Percentiles rank a stretch among this genome's conserved stretches.
Conservation (phyloP, 2,888 invertebrate species). For the Harpalus rubripes region DNA sequence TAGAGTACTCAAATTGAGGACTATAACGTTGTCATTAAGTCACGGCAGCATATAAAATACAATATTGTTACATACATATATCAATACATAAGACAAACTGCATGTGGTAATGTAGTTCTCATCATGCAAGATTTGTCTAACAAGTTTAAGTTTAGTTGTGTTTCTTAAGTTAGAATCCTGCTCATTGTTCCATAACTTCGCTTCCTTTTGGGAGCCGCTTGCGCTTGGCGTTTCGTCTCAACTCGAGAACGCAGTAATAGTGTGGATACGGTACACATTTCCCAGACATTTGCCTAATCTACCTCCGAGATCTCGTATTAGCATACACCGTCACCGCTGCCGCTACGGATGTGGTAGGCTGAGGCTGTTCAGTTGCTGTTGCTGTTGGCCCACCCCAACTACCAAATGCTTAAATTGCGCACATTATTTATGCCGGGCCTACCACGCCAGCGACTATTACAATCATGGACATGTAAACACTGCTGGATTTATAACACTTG, state of each 20-base stretch:
- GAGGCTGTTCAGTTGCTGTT: too few relatives aligned
- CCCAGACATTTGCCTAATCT: slow-evolving; percentile 58
- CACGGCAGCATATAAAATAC: too few relatives aligned
- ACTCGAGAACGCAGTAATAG: slow-evolving; percentile 47
- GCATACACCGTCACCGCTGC: slow-evolving; percentile 31
- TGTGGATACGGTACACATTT: slow-evolving; percentile 60
- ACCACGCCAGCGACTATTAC: slow-evolving; percentile 43
- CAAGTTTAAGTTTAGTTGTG: too few relatives aligned
- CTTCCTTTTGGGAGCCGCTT: slow-evolving; percentile 4
- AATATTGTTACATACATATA: too few relatives aligned
- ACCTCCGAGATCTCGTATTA: slow-evolving; percentile 59
- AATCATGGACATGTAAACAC: slow-evolving; percentile 53
- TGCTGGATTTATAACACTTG: slow-evolving; percentile 33
- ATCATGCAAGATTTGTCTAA: too few relatives aligned
- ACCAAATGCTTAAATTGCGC: slow-evolving; percentile 64
- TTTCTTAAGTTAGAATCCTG: too few relatives aligned
- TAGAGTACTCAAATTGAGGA: too few relatives aligned
- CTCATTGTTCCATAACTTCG: too few relatives aligned
- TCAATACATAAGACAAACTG: too few relatives aligned
- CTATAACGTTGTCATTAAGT: too few relatives aligned
- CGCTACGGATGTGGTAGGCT: not conserved
- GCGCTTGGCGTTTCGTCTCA: not conserved
- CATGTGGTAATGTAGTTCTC: too few relatives aligned
- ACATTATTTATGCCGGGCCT: slow-evolving; percentile 60
- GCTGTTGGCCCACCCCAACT: slow-evolving; percentile 3